These are phyloP conservation scores for Zaprionus gabonicus DNA, from an alignment of 1,140 invertebrate genomes.

Conservation along the genomic window DNA sequence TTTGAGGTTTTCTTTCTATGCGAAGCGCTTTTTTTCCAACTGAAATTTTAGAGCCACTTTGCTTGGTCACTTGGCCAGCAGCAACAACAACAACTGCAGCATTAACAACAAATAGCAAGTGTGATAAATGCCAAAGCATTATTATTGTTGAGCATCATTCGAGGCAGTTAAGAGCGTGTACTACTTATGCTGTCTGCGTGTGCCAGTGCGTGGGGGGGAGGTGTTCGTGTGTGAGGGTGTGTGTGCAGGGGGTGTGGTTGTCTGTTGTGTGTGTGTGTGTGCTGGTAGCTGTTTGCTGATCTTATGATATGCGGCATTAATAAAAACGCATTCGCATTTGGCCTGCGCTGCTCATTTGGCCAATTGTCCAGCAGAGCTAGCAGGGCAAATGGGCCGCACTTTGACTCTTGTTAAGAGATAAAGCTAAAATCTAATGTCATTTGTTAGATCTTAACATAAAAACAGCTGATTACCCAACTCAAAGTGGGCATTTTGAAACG, in stretches of 20 bases:
- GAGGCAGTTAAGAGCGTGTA: slow-evolving; percentile 35
- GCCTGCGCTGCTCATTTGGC: slow-evolving; percentile 31
- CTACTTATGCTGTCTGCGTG: slow-evolving; percentile 20
- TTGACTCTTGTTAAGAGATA: slow-evolving; percentile 10
- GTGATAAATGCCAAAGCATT: slow-evolving; percentile 64
- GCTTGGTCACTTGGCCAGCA: slow-evolving; percentile 59
- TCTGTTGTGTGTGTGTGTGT: background rate
- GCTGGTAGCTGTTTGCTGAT: slow-evolving; percentile 34
- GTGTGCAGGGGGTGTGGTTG: background rate
- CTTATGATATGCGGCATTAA: slow-evolving; percentile 56
- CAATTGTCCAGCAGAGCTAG: slow-evolving; percentile 11
- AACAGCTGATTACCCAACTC: background rate
- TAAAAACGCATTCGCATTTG: slow-evolving; percentile 49
- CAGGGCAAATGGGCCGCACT: background rate
- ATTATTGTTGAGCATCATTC: slow-evolving; percentile 50
- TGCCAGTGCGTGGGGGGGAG: background rate
- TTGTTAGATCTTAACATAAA: background rate
- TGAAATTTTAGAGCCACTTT: slow-evolving; percentile 82
- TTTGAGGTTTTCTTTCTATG: slow-evolving; percentile 12
- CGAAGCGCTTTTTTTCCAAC: slow-evolving; percentile 49
- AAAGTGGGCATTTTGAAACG: background rate
- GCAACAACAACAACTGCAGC: slow-evolving; percentile 8
- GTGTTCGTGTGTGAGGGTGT: background rate
- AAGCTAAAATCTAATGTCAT: background rate
- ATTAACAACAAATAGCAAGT: slow-evolving; percentile 37